Evolutionary conservation across 2,113 vertebrate genomes (phyloP), one percentile per base, ranked within the genome.

Genomic region (Callipepla squamata): DNA sequence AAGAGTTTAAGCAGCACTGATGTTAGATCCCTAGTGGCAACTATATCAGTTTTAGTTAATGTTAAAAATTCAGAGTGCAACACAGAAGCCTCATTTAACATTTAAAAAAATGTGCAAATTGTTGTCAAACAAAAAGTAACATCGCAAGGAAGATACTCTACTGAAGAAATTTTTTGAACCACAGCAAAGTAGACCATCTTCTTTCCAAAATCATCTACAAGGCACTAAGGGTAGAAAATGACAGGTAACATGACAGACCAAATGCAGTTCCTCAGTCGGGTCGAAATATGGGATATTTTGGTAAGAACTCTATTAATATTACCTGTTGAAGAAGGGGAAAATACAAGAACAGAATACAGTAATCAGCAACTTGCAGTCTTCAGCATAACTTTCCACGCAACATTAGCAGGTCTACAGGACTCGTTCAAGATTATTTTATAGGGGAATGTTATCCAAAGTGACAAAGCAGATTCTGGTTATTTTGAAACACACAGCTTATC

Each of bases 281-380:
- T 98, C 99, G 98, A 95, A 99, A 99, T 98, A 99, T 99, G 96
- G 99, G 99, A 96, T 99, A 99, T 98, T 99, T 99, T 97, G 98
- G 99, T 98, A 99, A 97, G 98, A 99, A 99, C 98, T 99, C 99
- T 99, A 99, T 99, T 98, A 99, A 98, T 98, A 99, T 99, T 96
- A 99, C 99, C 99, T 99, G 96, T 61, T 96, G 97, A 97, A 96
- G 91, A 95, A 97, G 95, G 90, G 82, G 82, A 79, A 94, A 55
- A 96, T 58, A 97, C 75, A 92, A 93, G 94, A 66, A 96, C 17
- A 96, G 45, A 96, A 96, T 67, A 97, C 68, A 92, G 96, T 97
- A 93, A 97, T 50, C 93, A 96, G 92, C 40, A 82, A 45, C 53
- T 85, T 91, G 67, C 69, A 74, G 87, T 92, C 66, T 77, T 93